Percentiles rank a stretch among this genome's conserved stretches.
Evolutionary conservation across 2,888 invertebrate genomes (phyloP).

Genomic region (Ophion costatus): DNA sequence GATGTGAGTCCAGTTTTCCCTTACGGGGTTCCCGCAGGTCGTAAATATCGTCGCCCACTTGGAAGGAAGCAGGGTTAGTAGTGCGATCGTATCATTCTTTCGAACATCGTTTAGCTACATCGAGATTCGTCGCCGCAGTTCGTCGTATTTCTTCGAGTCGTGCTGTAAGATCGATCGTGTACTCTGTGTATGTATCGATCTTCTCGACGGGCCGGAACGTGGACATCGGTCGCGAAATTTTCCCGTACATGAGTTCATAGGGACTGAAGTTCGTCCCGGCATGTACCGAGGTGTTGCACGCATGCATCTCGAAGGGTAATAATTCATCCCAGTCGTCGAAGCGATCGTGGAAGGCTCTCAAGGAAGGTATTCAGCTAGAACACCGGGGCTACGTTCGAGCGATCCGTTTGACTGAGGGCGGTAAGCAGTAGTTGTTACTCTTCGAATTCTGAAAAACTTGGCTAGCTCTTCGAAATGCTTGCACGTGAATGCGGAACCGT

Average conservation of each 20-base stretch:
- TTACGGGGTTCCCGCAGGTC: not conserved
- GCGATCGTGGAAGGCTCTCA: conserved; percentile 10
- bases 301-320: conserved; percentile 29
- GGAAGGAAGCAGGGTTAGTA: not conserved
- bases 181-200: conserved; percentile 11
- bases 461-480: conserved; percentile 9
- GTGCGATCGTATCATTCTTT: conserved; percentile 1
- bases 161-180: not conserved
- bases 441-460: not conserved
- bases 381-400: conserved; percentile 8
- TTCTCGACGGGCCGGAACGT: not conserved
- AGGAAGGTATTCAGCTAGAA: conserved; percentile 11
- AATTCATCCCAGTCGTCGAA: conserved; percentile 27
- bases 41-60: conserved; percentile 13
- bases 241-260: conserved; percentile 8
- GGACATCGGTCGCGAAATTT: not conserved
- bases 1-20: not conserved
- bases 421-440: conserved; percentile 4
- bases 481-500: conserved; percentile 11
- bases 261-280: conserved; percentile 28
- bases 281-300: conserved; percentile 29
- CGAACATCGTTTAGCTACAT: not conserved
- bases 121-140: not conserved
- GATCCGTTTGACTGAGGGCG: conserved; percentile 26
- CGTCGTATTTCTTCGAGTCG: not conserved